Base-by-base conservation (phyloP, 2,113 vertebrate species). In the Megalops atlanticus region DNA sequence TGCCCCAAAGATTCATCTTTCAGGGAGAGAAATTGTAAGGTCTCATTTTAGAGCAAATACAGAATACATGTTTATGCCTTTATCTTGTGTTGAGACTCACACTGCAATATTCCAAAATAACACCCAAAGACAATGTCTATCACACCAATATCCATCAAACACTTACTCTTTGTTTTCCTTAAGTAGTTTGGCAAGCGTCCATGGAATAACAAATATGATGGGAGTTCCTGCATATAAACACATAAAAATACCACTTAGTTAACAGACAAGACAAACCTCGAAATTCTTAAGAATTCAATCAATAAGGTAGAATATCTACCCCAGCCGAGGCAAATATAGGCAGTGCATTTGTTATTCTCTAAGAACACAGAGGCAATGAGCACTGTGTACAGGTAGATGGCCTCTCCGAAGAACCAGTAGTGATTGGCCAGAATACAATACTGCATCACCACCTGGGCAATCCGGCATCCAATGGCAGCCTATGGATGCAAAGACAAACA, bases 391-490 rank as follows among this genome's bases (percentile, higher is more conserved):
- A 96, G 90, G 90, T 96, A 96, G 75, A 96, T 77, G 0, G 95
- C 95, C 82, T 96, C 95, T 86, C 95, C 95, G 76, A 96, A 94
- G 88, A 96, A 94, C 95, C 95, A 96, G 81, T 92, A 95, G 86
- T 96, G 95, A 89, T 96, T 96, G 92, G 94, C 95, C 83, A 95
- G 87, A 80, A 96, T 94, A 68, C 94, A 95, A 87, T 95, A 96
- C 81, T 96, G 95, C 94, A 96, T 96, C 85, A 94, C 82, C 36
- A 92, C 93, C 89, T 96, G 95, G 0, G 95, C 94, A 0, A 89
- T 85, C 0, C 95, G 91, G 83, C 95, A 96, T 81, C 94, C 94
- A 86, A 95, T 85, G 0, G 94, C 93, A 36, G 91, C 94, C 95
- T 95, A 87, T 0, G 47, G 0, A 68, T 12, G 24, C 33, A 54